Base-by-base conservation (phyloP, 2,797 vertebrate genomes). In the Cynodonichthys magdalenae region DNA sequence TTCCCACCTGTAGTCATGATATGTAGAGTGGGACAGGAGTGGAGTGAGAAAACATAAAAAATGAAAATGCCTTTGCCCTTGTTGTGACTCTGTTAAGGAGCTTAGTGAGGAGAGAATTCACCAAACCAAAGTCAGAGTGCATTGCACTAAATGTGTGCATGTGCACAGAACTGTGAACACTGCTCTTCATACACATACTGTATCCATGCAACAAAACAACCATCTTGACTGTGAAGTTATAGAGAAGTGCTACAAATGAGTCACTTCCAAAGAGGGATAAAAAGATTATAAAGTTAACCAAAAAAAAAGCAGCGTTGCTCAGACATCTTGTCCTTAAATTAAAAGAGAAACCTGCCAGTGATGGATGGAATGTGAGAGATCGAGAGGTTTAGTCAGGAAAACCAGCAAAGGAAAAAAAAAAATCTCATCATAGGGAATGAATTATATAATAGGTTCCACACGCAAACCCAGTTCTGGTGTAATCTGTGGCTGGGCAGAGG, bases 371-470 rank as follows among this genome's bases (percentile, higher is more conserved):
- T 18, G 51, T 5, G 49, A 54, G 66, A 71, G 74, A 73, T 36
- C 14, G 67, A 42, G 49, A 58, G 55, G 34, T 46, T 52, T 24
- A 55, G 74, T 68, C 75, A 85, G 77, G 66, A 79, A 85, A 86
- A 77, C 63, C 79, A 77, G 82, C 58, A 67, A 77, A 70, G 79
- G 79, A 75, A 76, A 71, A 84, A 88, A 92, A 71, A 84, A 88
- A 92, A 92, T 89, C 84, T 90, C 81, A 90, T 91, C 82, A 83
- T 58, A 66, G 85, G 89, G 87, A 90, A 90, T 90, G 78, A 91
- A 90, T 91, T 90, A 92, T 90, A 90, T 92, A 91, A 93, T 82
- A 79, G 81, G 71, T 75, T 87, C 81, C 77, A 77, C 87, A 89
- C 68, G 79, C 84, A 84, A 90, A 84, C 87, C 85, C 71, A 71